Evolutionary conservation across 1,140 invertebrate species (phyloP).

Genomic region (Drosophila repletoides): DNA sequence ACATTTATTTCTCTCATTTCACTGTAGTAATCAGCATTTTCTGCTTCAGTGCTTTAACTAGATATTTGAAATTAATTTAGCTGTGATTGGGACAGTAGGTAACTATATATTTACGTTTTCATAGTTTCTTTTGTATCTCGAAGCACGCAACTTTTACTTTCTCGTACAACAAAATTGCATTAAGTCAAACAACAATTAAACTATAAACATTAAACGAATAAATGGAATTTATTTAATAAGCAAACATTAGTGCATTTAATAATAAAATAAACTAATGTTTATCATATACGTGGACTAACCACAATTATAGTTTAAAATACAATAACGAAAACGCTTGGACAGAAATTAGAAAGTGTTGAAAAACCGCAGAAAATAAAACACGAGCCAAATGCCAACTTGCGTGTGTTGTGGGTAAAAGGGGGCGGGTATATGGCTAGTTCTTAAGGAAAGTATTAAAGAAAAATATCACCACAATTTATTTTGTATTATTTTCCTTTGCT

Average conservation of each 20-base stretch:
- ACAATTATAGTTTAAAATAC: constrained; percentile 50
- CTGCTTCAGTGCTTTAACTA: background rate
- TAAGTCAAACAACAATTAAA: constrained; percentile 54
- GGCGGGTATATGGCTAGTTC: constrained; percentile 18
- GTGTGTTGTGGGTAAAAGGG: background rate
- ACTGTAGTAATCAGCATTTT: background rate
- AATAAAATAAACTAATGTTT: constrained; percentile 20
- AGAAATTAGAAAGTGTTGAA: constrained; percentile 68
- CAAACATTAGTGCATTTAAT: constrained; percentile 16
- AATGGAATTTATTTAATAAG: constrained; percentile 2
- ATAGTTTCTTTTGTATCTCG: background rate
- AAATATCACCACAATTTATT: constrained; percentile 43
- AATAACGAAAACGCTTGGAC: constrained; percentile 3
- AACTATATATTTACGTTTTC: background rate
- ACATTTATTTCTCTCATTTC: background rate
- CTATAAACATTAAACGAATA: background rate
- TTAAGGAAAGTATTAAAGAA: constrained; percentile 1
- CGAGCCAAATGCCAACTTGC: background rate
- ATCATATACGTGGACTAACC: constrained; percentile 18
- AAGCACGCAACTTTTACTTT: constrained; percentile 73
- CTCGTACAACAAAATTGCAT: constrained; percentile 26
- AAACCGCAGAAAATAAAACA: background rate
- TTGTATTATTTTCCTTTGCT: background rate
- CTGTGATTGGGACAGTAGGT: background rate
- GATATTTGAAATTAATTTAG: background rate